Base-by-base conservation (phyloP, 2,113 vertebrate genomes). In the Pluvianellus socialis region DNA sequence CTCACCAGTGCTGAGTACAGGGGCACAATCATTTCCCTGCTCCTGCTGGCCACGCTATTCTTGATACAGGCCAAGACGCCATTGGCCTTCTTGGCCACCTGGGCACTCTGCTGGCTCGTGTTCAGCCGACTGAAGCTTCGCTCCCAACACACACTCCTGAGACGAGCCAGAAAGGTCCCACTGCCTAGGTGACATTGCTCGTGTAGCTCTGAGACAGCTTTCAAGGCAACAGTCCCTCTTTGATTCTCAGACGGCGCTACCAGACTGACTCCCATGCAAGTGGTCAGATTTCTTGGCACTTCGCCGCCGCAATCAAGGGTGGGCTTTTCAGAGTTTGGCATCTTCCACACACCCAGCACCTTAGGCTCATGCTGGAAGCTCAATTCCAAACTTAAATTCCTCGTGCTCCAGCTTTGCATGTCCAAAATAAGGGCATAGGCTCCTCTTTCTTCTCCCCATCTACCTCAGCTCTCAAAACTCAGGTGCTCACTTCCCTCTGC, bases 401-500 rank as follows among this genome's bases (percentile, higher is more conserved):
- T 27, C 3, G 4, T 18, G 40, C 24, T 76, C 30, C 38, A 67
- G n/a, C 74, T 63, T 26, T 45, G 21, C 8, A 7, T 6, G 32
- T 23, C 26, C 45, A 5, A 65, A 55, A 3, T 2, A 22, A 88
- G 52, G 71, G 49, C 32, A 13, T 2, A 0, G 1, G 17, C 18
- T 55, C 28, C 52, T 72, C 61, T 77, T 16, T 35, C 32, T 45
- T 81, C 74, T 58, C 53, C 88, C 30, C 3, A 1, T 10, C 23
- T 27, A 12, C 9, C 33, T 22, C 49, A 14, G 1, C 21, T 14
- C 45, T 47, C 50, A 20, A 11, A 67, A 3, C 42, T 9, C 53
- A 26, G 24, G 33, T 14, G 30, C 35, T 38, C 30, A 0, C 7
- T 19, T 11, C 6, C 35, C 22, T 45, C 38, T 1, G 1, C 20